Percentiles rank a stretch among this genome's conserved stretches.
phyloP scores from a whole-genome alignment of 2,113 vertebrate species.

The Xiphophorus couchianus region DNA sequence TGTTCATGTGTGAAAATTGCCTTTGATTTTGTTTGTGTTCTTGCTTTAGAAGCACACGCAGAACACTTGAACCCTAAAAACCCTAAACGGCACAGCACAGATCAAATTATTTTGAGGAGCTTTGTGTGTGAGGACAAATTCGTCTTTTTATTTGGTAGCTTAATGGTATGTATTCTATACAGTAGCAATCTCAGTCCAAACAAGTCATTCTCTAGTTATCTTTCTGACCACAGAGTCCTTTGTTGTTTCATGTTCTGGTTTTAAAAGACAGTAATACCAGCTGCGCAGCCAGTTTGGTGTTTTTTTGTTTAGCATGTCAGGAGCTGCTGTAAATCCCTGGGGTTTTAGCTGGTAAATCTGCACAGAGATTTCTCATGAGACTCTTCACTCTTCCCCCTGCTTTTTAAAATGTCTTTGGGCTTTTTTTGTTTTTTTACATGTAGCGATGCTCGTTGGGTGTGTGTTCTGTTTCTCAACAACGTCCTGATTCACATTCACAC shows the following conservation, averaged over 20 bases:
- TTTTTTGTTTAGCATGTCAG: conserved; percentile 15
- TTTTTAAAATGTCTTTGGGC: background rate
- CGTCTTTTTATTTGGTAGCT: background rate
- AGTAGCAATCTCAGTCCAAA: background rate
- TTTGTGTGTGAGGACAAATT: conserved; percentile 12
- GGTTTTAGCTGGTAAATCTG: conserved; percentile 18
- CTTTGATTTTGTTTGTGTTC: conserved; percentile 4
- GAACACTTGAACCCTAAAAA: background rate
- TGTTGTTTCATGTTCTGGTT: background rate
- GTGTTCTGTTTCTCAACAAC: conserved; percentile 38
- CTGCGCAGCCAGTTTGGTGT: conserved; percentile 1
- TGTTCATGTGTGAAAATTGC: conserved; percentile 5
- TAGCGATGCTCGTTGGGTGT: conserved; percentile 30
- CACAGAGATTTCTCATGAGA: conserved; percentile 31
- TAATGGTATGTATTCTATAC: background rate
- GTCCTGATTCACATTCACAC: conserved; percentile 53
- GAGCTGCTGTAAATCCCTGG: conserved; percentile 32
- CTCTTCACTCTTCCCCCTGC: background rate
- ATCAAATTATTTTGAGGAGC: background rate
- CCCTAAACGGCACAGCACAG: background rate
- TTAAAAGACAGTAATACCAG: background rate
- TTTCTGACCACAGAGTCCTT: background rate
- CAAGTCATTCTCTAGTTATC: background rate
- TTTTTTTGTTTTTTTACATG: conserved; percentile 18
- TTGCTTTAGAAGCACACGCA: conserved; percentile 1